Evolutionary conservation across 1,140 invertebrate species (phyloP).

Genomic region (Drosophila leontia): DNA sequence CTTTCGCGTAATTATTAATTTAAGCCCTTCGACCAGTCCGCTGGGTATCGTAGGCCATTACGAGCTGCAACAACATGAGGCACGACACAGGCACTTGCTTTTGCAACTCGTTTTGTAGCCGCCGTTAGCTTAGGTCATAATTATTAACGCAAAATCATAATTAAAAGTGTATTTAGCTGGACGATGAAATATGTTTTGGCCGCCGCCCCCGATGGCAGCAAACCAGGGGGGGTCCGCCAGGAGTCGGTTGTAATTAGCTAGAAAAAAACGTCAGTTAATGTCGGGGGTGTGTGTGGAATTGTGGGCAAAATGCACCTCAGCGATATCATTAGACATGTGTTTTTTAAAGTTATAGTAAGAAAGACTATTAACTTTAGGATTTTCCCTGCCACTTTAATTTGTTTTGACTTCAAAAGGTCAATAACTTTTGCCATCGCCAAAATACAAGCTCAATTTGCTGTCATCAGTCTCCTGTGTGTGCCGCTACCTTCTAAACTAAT

Average conservation of each 20-base stretch:
- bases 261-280: constrained; percentile 33
- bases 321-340: constrained; percentile 6
- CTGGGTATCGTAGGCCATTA: constrained; percentile 74
- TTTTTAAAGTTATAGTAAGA: neutral
- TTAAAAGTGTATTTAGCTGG: constrained; percentile 82
- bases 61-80: constrained; percentile 27
- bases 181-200: constrained; percentile 65
- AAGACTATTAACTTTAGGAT: neutral
- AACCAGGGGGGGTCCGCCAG: neutral
- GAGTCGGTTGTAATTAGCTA: constrained; percentile 49
- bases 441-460: constrained; percentile 15
- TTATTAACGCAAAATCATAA: constrained; percentile 80
- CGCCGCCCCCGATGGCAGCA: constrained; percentile 21
- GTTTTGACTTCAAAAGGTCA: neutral
- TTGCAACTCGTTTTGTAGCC: constrained; percentile 64
- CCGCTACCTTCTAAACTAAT: constrained; percentile 65
- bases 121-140: constrained; percentile 76
- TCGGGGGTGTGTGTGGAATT: constrained; percentile 30
- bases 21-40: constrained; percentile 70
- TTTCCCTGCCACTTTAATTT: neutral
- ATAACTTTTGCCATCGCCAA: constrained; percentile 7
- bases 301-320: constrained; percentile 13
- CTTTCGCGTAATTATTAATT: constrained; percentile 80
- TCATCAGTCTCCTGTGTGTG: constrained; percentile 7
- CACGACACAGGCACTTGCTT: constrained; percentile 39